A percentile compares a stretch with the other conserved stretches of the same genome.
These are phyloP conservation scores for Himalopsyche anomala DNA, from an alignment of 2,888 invertebrate species.

Conservation along the genomic window DNA sequence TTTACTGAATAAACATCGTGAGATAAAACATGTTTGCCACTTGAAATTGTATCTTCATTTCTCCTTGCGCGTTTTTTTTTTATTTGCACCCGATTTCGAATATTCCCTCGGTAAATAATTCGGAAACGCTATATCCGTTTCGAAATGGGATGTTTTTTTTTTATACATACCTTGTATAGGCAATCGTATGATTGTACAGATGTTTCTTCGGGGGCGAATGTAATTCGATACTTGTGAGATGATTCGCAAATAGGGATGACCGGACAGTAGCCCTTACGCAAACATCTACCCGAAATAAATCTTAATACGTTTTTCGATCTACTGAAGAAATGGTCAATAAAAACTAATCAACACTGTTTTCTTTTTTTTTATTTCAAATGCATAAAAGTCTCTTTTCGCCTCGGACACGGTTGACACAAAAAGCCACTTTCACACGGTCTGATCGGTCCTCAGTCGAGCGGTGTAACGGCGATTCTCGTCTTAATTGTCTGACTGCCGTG, in stretches of 20 bases:
- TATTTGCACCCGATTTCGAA: slow-evolving; percentile 50
- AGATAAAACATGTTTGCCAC: slow-evolving; percentile 49
- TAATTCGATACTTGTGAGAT: slow-evolving; percentile 59
- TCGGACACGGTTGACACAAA: slow-evolving; percentile 55
- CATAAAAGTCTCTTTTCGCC: slow-evolving; percentile 48
- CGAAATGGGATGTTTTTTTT: slow-evolving; percentile 11
- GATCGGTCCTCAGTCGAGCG: slow-evolving; percentile 49
- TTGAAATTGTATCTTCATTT: slow-evolving; percentile 56
- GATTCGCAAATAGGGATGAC: slow-evolving; percentile 46
- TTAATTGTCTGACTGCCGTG: slow-evolving; percentile 59
- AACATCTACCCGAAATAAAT: neutral
- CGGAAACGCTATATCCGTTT: slow-evolving; percentile 54
- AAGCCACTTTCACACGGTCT: slow-evolving; percentile 64
- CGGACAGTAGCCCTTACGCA: slow-evolving; percentile 47
- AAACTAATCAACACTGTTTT: neutral
- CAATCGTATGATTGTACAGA: slow-evolving; percentile 28
- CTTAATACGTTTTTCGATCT: too few species aligned
- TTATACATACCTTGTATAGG: neutral
- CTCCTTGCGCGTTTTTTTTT: slow-evolving; percentile 37
- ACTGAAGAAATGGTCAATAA: too few species aligned
- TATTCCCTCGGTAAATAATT: slow-evolving; percentile 53
- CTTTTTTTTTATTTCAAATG: neutral
- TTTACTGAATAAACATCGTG: slow-evolving; percentile 46
- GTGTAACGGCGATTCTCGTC: slow-evolving; percentile 51
- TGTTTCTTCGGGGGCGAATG: slow-evolving; percentile 44